Conservation (phyloP, 2,113 vertebrate species). For the Orcinus orca region DNA sequence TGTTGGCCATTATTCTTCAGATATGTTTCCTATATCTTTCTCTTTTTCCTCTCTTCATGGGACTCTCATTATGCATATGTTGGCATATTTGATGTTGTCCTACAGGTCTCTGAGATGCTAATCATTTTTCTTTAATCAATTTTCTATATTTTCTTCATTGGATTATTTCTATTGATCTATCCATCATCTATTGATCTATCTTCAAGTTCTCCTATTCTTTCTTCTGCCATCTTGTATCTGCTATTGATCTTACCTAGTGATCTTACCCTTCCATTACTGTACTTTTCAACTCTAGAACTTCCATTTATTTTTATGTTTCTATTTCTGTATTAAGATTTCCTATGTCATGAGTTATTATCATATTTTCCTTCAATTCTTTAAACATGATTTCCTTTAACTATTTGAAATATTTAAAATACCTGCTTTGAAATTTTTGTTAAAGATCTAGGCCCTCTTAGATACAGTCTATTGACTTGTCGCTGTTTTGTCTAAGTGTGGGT, state of each 20-base stretch:
- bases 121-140: not conserved
- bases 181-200: not conserved
- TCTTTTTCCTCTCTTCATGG: not conserved
- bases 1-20: not conserved
- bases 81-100: not conserved
- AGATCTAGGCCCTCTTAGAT: not conserved
- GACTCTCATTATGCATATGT: not conserved
- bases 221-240: not conserved
- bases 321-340: not conserved
- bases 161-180: not conserved
- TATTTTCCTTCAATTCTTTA: not conserved
- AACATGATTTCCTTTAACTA: not conserved
- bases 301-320: not conserved
- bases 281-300: conserved; percentile 1
- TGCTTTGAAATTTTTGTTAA: conserved; percentile 32
- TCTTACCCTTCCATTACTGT: not conserved
- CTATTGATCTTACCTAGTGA: not conserved
- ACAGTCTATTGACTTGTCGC: not conserved
- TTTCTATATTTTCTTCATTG: not conserved
- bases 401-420: not conserved
- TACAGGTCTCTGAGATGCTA: not conserved
- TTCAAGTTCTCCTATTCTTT: not conserved
- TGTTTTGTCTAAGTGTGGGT: not conserved
- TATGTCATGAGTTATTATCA: not conserved
- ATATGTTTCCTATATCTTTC: not conserved